Evolutionary conservation across 2,113 vertebrate species (phyloP).

Genomic region (Lampris megalopsis): DNA sequence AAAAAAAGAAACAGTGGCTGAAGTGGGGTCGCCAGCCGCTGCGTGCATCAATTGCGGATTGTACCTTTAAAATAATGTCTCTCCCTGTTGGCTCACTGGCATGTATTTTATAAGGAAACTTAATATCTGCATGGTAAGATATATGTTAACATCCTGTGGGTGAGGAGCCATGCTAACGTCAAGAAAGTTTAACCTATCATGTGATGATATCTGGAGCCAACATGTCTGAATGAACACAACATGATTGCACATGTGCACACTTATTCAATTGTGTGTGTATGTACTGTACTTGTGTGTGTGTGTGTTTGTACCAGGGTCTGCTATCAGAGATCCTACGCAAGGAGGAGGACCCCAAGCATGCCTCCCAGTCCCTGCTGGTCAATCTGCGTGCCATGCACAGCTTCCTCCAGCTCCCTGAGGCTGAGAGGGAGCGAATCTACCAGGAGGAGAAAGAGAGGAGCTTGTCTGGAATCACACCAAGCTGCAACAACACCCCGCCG

Average conservation of each 20-base stretch:
- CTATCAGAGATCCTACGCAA: conserved; percentile 98
- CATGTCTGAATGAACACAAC: not conserved
- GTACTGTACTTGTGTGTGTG: conserved; percentile 17
- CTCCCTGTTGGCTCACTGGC: no score
- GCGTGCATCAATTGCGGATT: no score
- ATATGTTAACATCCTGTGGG: no score
- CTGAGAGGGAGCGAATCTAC: conserved; percentile 95
- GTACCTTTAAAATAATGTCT: no score
- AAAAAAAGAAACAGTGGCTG: not conserved
- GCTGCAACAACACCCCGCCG: conserved; percentile 91
- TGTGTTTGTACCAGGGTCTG: conserved; percentile 85
- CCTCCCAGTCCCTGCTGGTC: conserved; percentile 97
- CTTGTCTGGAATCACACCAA: conserved; percentile 90
- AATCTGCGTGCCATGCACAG: conserved; percentile 98
- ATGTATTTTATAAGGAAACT: no score
- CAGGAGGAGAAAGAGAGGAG: conserved; percentile 98
- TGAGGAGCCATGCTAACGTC: no score
- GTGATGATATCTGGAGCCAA: not conserved
- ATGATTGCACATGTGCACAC: conserved; percentile 3
- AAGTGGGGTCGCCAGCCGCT: not conserved
- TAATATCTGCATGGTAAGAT: no score
- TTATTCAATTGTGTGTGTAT: conserved; percentile 7
- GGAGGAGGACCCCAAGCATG: conserved; percentile 97
- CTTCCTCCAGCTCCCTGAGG: conserved; percentile 97
- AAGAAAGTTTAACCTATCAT: no score